Evolutionary conservation across 2,797 vertebrate species (phyloP).

Genomic region (Echeneis naucrates): DNA sequence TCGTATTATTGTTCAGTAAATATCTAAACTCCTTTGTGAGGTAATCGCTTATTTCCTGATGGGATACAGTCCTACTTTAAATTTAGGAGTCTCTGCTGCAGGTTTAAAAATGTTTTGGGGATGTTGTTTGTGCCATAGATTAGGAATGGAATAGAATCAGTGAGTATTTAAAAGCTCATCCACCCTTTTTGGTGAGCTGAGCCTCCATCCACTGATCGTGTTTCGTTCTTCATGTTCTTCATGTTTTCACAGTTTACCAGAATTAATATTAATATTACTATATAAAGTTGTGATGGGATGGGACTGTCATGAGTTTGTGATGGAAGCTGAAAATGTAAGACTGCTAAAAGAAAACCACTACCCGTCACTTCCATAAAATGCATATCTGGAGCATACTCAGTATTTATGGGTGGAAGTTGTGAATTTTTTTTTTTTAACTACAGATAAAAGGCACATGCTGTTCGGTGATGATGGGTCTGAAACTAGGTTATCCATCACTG

Average conservation of each 20-base stretch:
- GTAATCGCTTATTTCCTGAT: background rate
- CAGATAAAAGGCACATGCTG: slow-evolving; percentile 78
- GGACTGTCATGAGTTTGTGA: background rate
- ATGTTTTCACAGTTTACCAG: background rate
- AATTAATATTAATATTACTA: no score
- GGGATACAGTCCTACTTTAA: background rate
- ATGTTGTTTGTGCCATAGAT: background rate
- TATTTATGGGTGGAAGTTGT: slow-evolving; percentile 19
- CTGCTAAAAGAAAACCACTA: slow-evolving; percentile 36
- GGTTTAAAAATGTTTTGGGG: no score
- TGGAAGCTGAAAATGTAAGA: slow-evolving; percentile 13
- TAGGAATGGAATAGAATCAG: no score
- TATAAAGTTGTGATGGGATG: background rate
- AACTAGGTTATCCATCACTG: slow-evolving; percentile 84
- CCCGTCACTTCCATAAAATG: slow-evolving; percentile 29
- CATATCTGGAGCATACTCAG: slow-evolving; percentile 37
- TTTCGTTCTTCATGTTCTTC: background rate
- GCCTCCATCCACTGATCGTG: slow-evolving; percentile 8
- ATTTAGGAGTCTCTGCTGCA: background rate
- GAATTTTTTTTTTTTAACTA: background rate
- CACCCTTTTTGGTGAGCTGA: background rate
- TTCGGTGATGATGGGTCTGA: slow-evolving; percentile 78
- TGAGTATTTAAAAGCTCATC: background rate
- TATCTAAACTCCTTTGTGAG: background rate
- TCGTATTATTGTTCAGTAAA: background rate